Evolutionary conservation across 2,113 vertebrate species (phyloP), one percentile per base, ranked within the genome.

Genomic region (Romanogobio albipinnatus): DNA sequence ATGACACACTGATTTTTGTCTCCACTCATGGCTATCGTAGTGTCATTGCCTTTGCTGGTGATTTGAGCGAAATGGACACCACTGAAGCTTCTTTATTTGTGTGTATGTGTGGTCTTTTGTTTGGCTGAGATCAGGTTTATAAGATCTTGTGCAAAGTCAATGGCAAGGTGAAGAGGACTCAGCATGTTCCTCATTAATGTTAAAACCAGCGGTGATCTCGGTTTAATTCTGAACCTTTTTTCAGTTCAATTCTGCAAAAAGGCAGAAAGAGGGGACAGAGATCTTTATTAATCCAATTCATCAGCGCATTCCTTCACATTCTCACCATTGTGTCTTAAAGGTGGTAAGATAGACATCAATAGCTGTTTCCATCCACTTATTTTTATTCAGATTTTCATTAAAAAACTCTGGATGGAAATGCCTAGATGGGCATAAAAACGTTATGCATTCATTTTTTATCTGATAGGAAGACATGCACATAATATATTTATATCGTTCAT

Each of bases 271-370:
- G 10, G 78, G 19, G 7, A 53, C 45, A 14, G 29, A 39, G 87
- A 90, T 91, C 84, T 84, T 88, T 87, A 86, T 71, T 80, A 86
- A 86, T 89, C 88, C 78, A 66, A 59, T 36, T 22, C 17, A 39
- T n/a, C 59, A 62, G n/a, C 4, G 10, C 26, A 13, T 13, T 24
- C 24, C 78, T 61, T 61, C 59, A 51, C 59, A 68, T 74, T 14
- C 76, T 56, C 39, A 78, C n/a, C n/a, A 13, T 5, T 9, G 22
- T 61, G n/a, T 61, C 58, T 61, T 61, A n/a, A 61, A 13, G 53
- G 6, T 19, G 17, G 2, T 19, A 56, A 56, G 53, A 19, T 53
- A 53, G 51, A 53, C 51, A 53, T 53, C 53, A 56, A 19, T 1
- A 56, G 53, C 53, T 19, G 53, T 19, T 8, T 56, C 53, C 53